Base-by-base conservation (phyloP, 2,113 vertebrate species). In the Tachycineta bicolor region DNA sequence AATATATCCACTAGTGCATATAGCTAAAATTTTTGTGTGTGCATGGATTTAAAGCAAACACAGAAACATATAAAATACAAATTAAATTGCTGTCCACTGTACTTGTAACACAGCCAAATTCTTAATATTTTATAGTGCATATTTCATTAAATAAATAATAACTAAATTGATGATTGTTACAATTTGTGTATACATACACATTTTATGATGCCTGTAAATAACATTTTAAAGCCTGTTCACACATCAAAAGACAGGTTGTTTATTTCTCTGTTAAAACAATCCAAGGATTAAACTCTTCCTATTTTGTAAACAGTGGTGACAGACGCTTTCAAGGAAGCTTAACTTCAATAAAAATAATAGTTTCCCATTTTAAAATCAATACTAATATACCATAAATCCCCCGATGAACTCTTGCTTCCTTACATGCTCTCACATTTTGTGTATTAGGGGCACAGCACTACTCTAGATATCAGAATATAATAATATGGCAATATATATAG, bases 401-500 rank as follows among this genome's bases (percentile, higher is more conserved):
- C 52, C 74, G 31, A 87, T 83, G 65, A 83, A 88, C 56, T 92
- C 90, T 91, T 68, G 64, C 87, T 97, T 96, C 94, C 94, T 94
- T 84, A 73, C 58, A 81, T 96, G 92, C 93, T 87, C 94, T 96
- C 96, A 94, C 73, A 76, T 95, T 96, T 94, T 93, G 86, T 94
- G 92, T 86, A 49, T 84, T 86, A 91, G 94, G 95, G 96, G 93
- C 90, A 95, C 89, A 96, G 94, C 80, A 95, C 94, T 96, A 97
- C 59, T 91, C 90, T 92, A 96, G 77, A 86, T 96, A 97, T 60
- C 64, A 90, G 95, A 96, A 94, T 85, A 94, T 95, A 94, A 94
- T 89, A 90, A 95, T 83, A 95, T 96, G 94, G 91, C 94, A 95
- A 95, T 96, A 95, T 85, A 93, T 96, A 96, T 95, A 94, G 87